phyloP scores from a whole-genome alignment of 2,888 invertebrate species.

The Brenthis hecate region DNA sequence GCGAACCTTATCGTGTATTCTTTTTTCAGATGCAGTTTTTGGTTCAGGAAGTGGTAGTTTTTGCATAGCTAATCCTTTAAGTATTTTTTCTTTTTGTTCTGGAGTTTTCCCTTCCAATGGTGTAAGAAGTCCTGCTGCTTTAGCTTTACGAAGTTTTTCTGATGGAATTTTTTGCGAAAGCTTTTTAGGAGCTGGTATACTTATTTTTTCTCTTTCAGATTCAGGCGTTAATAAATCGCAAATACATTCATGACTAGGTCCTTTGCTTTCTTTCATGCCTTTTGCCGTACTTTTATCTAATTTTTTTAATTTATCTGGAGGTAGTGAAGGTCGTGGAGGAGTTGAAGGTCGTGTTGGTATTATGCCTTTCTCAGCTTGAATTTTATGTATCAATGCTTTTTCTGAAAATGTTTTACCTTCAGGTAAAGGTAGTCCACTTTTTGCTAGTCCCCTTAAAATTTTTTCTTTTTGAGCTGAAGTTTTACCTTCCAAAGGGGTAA shows the following conservation, averaged over 20 bases:
- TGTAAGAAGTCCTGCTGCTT: constrained; percentile 37
- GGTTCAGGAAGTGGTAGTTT: constrained; percentile 48
- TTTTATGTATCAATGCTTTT: constrained; percentile 41
- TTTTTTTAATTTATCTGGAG: constrained; percentile 38
- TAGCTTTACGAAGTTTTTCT: constrained; percentile 37
- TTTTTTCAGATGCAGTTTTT: constrained; percentile 45
- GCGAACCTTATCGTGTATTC: constrained; percentile 44
- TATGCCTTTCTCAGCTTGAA: constrained; percentile 40
- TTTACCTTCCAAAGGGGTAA: constrained; percentile 49
- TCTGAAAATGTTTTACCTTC: constrained; percentile 44
- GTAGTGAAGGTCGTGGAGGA: constrained; percentile 29
- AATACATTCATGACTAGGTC: constrained; percentile 52
- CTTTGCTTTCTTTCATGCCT: constrained; percentile 48
- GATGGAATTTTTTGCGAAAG: constrained; percentile 25
- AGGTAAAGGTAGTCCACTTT: constrained; percentile 45
- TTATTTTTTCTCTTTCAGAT: constrained; percentile 29
- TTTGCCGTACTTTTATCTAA: constrained; percentile 45
- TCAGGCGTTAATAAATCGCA: constrained; percentile 45
- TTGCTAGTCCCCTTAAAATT: constrained; percentile 43
- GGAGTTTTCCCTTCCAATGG: constrained; percentile 41
- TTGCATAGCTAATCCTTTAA: constrained; percentile 39
- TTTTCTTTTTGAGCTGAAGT: constrained; percentile 48
- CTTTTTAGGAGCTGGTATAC: not conserved
- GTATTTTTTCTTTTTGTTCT: constrained; percentile 48
- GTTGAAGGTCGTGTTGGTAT: constrained; percentile 21